Base-by-base conservation (phyloP, 1,140 invertebrate species). In the Panonychus citri region DNA sequence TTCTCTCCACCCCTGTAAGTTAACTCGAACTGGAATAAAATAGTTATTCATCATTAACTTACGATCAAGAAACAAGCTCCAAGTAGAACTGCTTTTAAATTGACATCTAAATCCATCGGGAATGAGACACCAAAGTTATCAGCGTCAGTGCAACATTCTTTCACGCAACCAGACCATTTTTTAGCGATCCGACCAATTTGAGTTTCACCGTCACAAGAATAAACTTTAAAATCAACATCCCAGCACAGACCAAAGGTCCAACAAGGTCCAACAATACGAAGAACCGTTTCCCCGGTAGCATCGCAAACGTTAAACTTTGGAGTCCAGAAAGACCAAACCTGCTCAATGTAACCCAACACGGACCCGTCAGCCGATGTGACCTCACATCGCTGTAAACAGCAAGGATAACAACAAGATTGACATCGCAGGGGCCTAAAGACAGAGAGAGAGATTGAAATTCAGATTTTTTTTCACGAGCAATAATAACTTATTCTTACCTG, bases 241-340 rank as follows among this genome's bases (percentile, higher is more conserved):
- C 83, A 82, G 69, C 83, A 88, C 26, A 85, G 74, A 46, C 76
- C 79, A 64, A 76, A 81, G 0, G 81, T 82, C 68, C 82, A 86
- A 42, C 84, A 68, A 0, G 88, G 86, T 5, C 87, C 88, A 67
- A 84, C 80, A 62, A 94, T 83, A 57, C 73, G 74, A 17, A 93
- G 69, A 2, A 90, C 79, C 0, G 77, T 77, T 53, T 86, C 78
- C 24, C 81, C 84, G 10, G 74, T 66, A 3, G 78, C 76, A 68
- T 91, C 80, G 60, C 82, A 78, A 49, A 94, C 76, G 17, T 73
- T 72, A 65, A 84, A 91, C 39, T 76, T 75, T 2, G 87, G 85
- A 43, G 74, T 75, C 63, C 78, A 81, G 40, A 86, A 71, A 54
- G 78, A 83, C 84, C 85, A 91, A 57, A 85, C 77, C 73, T 94